Base-by-base conservation (phyloP, 1,140 invertebrate species). In the Aleiodes sp. region DNA sequence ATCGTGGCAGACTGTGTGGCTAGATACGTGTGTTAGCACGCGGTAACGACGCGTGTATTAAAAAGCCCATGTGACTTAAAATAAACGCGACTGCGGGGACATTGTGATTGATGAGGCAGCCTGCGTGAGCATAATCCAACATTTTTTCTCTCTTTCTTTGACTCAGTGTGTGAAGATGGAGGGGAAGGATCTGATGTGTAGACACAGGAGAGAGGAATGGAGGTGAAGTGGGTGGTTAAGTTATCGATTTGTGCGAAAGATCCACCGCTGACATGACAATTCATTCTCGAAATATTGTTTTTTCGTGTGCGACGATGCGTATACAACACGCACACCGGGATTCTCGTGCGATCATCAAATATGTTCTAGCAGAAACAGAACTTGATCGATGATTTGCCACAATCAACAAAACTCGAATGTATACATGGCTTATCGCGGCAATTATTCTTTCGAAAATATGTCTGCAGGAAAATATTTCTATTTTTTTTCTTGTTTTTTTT, bases 11-110 rank as follows among this genome's bases (percentile, higher is more conserved):
- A 52, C 46, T 24, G 46, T 52, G 46, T 52, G 46, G 46, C 46
- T 52, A 16, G 46, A 52, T 52, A n/a, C n/a, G 28, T 59, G 56
- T 59, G 56, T 41, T 64, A 39, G 70, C 75, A 67, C 72, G 74
- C 81, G 79, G 79, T 81, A 82, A 82, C 80, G 79, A 83, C 76
- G 78, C 79, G 77, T 81, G 79, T 80, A 82, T 83, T 80, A 81
- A 82, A 82, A 83, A 83, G 75, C 73, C 65, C 33, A 65, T 65
- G 52, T 70, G 78, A 77, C 80, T 83, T 79, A 82, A 83, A 83
- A 83, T 83, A 83, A 81, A 82, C 80, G 77, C 73, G 68, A 60
- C 56, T 60, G 46, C 28, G 28, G 37, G 29, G 28, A 59, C 71
- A 73, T 52, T 74, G 77, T 82, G 80, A 81, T 83, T 80, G 80